A percentile compares a stretch with the other conserved stretches of the same genome.
Conservation (phyloP, 2,888 invertebrate species). For the Seira musarum region DNA sequence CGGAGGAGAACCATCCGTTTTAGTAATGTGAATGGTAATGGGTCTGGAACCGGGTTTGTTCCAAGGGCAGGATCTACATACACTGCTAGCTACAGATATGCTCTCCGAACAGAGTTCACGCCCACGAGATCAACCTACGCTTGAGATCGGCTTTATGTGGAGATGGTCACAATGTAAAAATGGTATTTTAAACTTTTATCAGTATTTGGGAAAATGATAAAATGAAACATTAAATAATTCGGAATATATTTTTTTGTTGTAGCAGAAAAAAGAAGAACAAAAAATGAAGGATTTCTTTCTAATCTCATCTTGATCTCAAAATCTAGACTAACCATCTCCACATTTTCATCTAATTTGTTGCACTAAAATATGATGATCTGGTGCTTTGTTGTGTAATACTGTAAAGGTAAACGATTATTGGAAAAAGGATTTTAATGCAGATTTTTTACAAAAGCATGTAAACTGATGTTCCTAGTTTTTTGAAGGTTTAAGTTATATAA, state of each 20-base stretch:
- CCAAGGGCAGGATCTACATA: constrained; percentile 43
- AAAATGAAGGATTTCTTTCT: neutral
- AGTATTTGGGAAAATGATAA: neutral
- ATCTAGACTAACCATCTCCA: neutral
- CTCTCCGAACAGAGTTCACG: constrained; percentile 55
- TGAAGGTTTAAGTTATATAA: too few relatives aligned
- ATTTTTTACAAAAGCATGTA: too few relatives aligned
- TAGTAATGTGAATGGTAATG: constrained; percentile 32
- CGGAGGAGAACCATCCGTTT: constrained; percentile 34
- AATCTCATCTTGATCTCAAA: neutral
- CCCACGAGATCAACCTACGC: constrained; percentile 59
- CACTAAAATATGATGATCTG: too few relatives aligned
- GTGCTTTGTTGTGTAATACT: too few relatives aligned
- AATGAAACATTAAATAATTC: neutral
- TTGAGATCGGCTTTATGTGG: constrained; percentile 60
- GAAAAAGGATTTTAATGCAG: too few relatives aligned
- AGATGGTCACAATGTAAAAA: constrained; percentile 46
- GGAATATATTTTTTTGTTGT: neutral
- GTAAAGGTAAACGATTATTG: too few relatives aligned
- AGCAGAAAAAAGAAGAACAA: neutral
- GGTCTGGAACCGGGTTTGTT: neutral
- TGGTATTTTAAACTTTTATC: neutral
- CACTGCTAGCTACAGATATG: constrained; percentile 58
- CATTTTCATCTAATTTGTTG: too few relatives aligned
- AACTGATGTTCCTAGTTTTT: too few relatives aligned